phyloP scores from a whole-genome alignment of 23 tunicate genomes.

The Botrylloides violaceus region DNA sequence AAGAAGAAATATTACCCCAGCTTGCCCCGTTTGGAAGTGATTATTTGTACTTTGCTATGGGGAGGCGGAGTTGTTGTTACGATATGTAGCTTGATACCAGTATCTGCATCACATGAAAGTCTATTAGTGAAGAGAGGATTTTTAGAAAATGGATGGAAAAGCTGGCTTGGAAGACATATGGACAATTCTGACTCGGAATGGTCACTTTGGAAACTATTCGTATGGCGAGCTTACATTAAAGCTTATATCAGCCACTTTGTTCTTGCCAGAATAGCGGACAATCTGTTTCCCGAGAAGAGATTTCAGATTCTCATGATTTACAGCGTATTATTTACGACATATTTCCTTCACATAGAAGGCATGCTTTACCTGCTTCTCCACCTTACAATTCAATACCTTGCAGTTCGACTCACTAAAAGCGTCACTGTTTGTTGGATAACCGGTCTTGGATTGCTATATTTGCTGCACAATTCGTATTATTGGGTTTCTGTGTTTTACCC shows the following conservation, averaged over 20 bases:
- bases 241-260: conserved; percentile 36
- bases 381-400: background rate
- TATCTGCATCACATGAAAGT: background rate
- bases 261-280: conserved; percentile 39
- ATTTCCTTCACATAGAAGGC: conserved; percentile 6
- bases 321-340: background rate
- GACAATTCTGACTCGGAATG: conserved; percentile 54
- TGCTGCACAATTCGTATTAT: background rate
- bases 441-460: background rate
- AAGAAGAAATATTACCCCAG: conserved; percentile 10
- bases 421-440: conserved; percentile 11
- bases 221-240: conserved; percentile 24
- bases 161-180: conserved; percentile 3
- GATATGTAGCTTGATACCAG: background rate
- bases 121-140: background rate
- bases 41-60: conserved; percentile 12
- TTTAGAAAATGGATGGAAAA: conserved; percentile 11
- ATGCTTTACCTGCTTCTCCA: background rate
- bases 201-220: conserved; percentile 45
- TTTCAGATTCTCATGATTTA: background rate
- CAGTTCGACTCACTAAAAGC: conserved; percentile 3
- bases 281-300: background rate
- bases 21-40: conserved; percentile 1
- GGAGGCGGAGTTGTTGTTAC: conserved; percentile 12
- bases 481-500: background rate